phyloP scores from a whole-genome alignment of 1,140 invertebrate genomes.

The Muscidifurax raptorellus region DNA sequence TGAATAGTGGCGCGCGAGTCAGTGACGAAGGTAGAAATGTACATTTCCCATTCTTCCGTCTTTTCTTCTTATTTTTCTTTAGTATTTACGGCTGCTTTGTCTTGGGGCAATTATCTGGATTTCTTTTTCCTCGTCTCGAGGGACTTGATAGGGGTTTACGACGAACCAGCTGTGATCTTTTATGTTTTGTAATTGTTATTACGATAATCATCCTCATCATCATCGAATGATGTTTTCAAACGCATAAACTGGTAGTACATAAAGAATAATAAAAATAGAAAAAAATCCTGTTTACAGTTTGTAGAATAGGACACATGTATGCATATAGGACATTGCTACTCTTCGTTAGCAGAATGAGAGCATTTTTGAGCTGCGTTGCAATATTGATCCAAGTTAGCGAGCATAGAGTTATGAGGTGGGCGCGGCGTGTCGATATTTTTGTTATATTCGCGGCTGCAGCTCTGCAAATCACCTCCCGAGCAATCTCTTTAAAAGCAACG shows the following conservation, averaged over 20 bases:
- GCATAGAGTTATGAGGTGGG: background rate
- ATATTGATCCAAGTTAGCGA: background rate
- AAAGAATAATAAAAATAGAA: background rate
- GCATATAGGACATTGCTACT: too few species aligned
- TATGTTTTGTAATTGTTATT: too few species aligned
- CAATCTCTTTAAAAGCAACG: too few species aligned
- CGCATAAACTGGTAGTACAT: too few species aligned
- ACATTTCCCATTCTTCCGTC: background rate
- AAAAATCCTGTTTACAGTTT: background rate
- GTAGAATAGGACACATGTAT: too few species aligned
- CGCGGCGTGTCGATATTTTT: conserved; percentile 1
- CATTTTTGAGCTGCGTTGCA: background rate
- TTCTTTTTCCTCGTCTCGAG: background rate
- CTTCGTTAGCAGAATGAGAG: too few species aligned
- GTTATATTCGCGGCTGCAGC: background rate
- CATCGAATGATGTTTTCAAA: background rate
- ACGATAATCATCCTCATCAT: too few species aligned
- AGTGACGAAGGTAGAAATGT: too few species aligned
- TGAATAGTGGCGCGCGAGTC: too few species aligned
- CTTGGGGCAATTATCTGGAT: background rate
- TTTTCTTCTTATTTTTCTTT: background rate
- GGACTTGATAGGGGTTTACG: too few species aligned
- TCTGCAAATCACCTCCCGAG: background rate
- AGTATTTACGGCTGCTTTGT: background rate
- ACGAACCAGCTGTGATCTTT: too few species aligned